Evolutionary conservation across 1,140 invertebrate genomes (phyloP), one percentile per base, ranked within the genome.

Genomic region (Panulirus ornatus): DNA sequence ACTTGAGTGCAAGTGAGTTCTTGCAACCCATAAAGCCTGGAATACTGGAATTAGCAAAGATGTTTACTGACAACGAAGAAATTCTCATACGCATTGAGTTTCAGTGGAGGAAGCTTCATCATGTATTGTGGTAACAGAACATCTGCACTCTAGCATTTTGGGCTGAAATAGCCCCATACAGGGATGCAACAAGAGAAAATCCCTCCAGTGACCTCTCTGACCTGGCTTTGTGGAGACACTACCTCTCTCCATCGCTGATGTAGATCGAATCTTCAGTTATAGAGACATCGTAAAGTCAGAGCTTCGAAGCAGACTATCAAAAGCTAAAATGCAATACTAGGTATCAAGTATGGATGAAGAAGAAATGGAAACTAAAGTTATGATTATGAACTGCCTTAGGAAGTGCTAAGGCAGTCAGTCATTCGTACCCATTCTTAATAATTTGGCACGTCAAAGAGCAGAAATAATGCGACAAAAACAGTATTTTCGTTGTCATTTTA

Each of bases 71-170:
- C n/a, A n/a, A n/a, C n/a, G n/a, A n/a, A n/a, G n/a, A 34, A 51
- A 88, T 88, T n/a, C 54, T 70, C 51, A 82, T 63, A 11, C 30
- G 44, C 36, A 54, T 42, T 40, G 54, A 63, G 19, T 81, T 44
- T 30, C 75, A 89, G 78, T 89, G 78, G 58, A 89, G n/a, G 54
- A 70, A 89, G 40, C 54, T 81, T 36, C 51, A 88, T 44, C 44
- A n/a, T 36, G 44, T 42, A 81, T 16, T 34, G 9, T 6, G 87
- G 87, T 70, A 16, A 42, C 22, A 66, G 40, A 70, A 22, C 38
- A 27, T 58, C n/a, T 30, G 11, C 63, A 84, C 63, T 19, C 82
- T 70, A 42, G 22, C 30, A 40, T 19, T 71, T 11, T 84, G 58
- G 66, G 66, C 66, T 22, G 82, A 70, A 84, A 47, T 84, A 44